A percentile compares a stretch with the other conserved stretches of the same genome.
phyloP scores from a whole-genome alignment of 2,888 invertebrate genomes.

The Malthinus flaveolus region DNA sequence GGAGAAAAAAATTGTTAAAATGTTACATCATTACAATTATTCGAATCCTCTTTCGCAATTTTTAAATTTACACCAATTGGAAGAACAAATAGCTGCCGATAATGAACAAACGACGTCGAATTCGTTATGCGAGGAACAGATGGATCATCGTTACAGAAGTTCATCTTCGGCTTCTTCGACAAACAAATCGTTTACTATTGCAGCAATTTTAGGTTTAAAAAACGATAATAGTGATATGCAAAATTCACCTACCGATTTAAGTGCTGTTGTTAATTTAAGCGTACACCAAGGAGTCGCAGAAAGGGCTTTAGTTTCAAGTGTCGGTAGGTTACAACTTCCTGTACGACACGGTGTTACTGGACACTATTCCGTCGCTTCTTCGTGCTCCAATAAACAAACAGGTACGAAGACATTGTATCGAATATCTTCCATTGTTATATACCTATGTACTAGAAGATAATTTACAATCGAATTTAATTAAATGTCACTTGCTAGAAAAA shows the following conservation, averaged over 20 bases:
- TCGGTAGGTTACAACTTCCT: constrained; percentile 49
- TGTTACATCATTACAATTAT: constrained; percentile 53
- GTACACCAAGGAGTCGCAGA: constrained; percentile 54
- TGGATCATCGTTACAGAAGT: constrained; percentile 45
- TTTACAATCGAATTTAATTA: too few relatives aligned
- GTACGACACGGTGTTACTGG: constrained; percentile 44
- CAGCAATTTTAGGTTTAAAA: constrained; percentile 80
- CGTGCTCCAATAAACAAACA: constrained; percentile 34
- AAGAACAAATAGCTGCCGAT: constrained; percentile 43
- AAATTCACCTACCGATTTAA: constrained; percentile 41
- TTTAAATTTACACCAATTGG: constrained; percentile 50
- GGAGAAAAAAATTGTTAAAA: constrained; percentile 27
- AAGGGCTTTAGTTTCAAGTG: constrained; percentile 44
- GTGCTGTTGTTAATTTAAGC: constrained; percentile 58
- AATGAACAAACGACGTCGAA: constrained; percentile 42
- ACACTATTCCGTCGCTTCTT: constrained; percentile 42
- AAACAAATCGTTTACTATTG: constrained; percentile 77
- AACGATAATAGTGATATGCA: constrained; percentile 40
- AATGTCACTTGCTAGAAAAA: too few relatives aligned
- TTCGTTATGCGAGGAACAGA: constrained; percentile 47
- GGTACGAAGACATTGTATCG: constrained; percentile 23
- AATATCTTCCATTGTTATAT: neutral
- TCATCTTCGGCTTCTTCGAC: constrained; percentile 41
- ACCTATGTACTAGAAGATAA: neutral
- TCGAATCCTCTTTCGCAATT: constrained; percentile 52